Percentiles rank a stretch among this genome's conserved stretches.
phyloP scores from a whole-genome alignment of 2,888 invertebrate genomes.

The Eudemis profundana region DNA sequence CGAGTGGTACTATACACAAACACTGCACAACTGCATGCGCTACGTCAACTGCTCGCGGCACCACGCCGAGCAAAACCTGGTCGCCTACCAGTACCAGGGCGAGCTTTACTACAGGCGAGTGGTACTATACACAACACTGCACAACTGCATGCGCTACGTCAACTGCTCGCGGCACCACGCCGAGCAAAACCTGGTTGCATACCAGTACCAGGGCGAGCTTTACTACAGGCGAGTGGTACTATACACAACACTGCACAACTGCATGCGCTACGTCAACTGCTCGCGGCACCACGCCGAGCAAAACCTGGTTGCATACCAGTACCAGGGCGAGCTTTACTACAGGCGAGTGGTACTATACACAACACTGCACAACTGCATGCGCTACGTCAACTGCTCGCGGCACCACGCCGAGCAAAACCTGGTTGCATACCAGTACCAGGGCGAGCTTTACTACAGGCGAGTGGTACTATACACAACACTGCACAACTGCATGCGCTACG shows the following conservation, averaged over 20 bases:
- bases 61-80: slow-evolving; percentile 65
- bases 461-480: too few species aligned
- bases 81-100: slow-evolving; percentile 67
- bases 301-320: slow-evolving; percentile 79
- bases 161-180: slow-evolving; percentile 69
- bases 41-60: slow-evolving; percentile 69
- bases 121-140: slow-evolving; percentile 61
- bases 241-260: too few species aligned
- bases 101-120: slow-evolving; percentile 58
- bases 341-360: slow-evolving; percentile 48
- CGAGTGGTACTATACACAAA: slow-evolving; percentile 41
- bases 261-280: slow-evolving; percentile 78
- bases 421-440: slow-evolving; percentile 44
- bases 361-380: too few species aligned
- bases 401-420: slow-evolving; percentile 74
- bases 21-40: slow-evolving; percentile 33
- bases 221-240: slow-evolving; percentile 65
- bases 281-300: slow-evolving; percentile 69
- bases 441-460: too few species aligned
- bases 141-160: slow-evolving; percentile 75
- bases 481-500: too few species aligned
- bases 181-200: slow-evolving; percentile 79
- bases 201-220: slow-evolving; percentile 55
- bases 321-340: slow-evolving; percentile 75
- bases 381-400: slow-evolving; percentile 66